Percentiles rank a stretch among this genome's conserved stretches.
Evolutionary conservation across 2,888 invertebrate species (phyloP).

Genomic region (Harpagoxenus sublaevis): DNA sequence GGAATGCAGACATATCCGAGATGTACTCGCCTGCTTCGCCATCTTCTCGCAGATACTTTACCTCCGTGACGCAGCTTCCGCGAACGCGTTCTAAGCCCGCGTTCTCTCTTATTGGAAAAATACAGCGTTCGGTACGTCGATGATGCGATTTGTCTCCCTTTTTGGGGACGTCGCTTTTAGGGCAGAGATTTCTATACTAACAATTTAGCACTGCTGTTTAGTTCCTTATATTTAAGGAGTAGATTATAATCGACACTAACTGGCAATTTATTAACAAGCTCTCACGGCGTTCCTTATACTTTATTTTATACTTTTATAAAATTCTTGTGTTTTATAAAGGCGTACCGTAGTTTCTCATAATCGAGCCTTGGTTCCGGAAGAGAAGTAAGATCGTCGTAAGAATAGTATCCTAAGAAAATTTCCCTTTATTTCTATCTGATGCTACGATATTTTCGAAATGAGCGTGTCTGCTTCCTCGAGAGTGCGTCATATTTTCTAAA

Average conservation of each 20-base stretch:
- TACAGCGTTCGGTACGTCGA: slow-evolving; percentile 34
- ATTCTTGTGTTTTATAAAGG: background rate
- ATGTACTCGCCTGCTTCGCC: slow-evolving; percentile 32
- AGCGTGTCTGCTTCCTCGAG: slow-evolving; percentile 53
- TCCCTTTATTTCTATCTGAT: slow-evolving; percentile 44
- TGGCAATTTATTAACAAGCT: too few relatives aligned
- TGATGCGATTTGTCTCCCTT: slow-evolving; percentile 45
- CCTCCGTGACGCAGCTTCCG: slow-evolving; percentile 32
- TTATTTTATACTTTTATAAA: background rate
- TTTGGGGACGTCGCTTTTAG: slow-evolving; percentile 28
- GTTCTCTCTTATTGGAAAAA: slow-evolving; percentile 56
- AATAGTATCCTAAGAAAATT: slow-evolving; percentile 25
- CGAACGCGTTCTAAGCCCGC: slow-evolving; percentile 30
- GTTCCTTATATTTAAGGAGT: slow-evolving; percentile 7
- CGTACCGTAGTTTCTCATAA: background rate
- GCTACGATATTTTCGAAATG: slow-evolving; percentile 51
- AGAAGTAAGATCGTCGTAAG: background rate
- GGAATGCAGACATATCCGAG: slow-evolving; percentile 60
- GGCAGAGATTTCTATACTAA: slow-evolving; percentile 23
- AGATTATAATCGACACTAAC: too few relatives aligned
- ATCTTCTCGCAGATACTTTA: slow-evolving; percentile 48
- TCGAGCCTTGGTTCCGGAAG: background rate
- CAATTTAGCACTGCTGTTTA: slow-evolving; percentile 2
- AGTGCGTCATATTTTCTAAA: slow-evolving; percentile 57
- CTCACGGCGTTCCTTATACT: too few relatives aligned